These are phyloP conservation scores for Drosophila serrata DNA, from an alignment of 1,140 invertebrate species.

Conservation along the genomic window DNA sequence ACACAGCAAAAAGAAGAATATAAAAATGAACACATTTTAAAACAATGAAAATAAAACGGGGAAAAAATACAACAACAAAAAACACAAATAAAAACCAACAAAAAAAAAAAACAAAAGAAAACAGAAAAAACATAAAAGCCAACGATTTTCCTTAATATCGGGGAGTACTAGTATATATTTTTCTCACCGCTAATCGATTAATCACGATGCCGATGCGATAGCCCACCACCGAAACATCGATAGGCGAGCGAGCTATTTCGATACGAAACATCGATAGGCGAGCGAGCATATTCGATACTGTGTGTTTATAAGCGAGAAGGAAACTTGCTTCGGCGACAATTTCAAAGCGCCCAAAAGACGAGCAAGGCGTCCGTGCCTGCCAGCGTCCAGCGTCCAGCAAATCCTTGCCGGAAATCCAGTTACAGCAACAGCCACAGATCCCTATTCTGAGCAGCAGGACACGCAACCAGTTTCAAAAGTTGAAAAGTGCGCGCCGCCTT, in stretches of 20 bases:
- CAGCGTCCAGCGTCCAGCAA: slow-evolving; percentile 16
- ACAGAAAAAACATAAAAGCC: slow-evolving; percentile 55
- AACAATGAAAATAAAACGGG: slow-evolving; percentile 69
- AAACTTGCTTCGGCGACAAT: slow-evolving; percentile 64
- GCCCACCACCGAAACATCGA: not conserved
- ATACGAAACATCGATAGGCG: slow-evolving; percentile 1
- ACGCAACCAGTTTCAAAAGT: slow-evolving; percentile 8
- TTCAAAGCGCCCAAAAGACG: slow-evolving; percentile 64
- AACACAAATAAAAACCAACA: slow-evolving; percentile 62
- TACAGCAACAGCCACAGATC: not conserved
- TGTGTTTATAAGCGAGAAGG: slow-evolving; percentile 35
- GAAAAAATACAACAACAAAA: slow-evolving; percentile 49
- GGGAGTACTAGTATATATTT: not conserved
- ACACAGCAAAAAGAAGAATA: slow-evolving; percentile 34
- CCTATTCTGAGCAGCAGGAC: not conserved
- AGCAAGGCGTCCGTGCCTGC: slow-evolving; percentile 53
- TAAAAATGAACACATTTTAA: slow-evolving; percentile 77
- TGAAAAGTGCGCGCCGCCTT: slow-evolving; percentile 46
- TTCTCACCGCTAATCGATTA: no score
- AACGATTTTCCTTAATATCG: not conserved
- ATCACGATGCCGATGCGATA: no score
- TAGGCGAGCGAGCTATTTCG: not conserved
- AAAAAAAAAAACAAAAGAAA: slow-evolving; percentile 49
- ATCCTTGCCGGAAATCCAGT: slow-evolving; percentile 28
- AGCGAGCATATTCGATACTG: slow-evolving; percentile 7